Percentiles rank a stretch among this genome's conserved stretches.
Evolutionary conservation across 1,140 invertebrate species (phyloP).

Genomic region (Acromyrmex echinatior): DNA sequence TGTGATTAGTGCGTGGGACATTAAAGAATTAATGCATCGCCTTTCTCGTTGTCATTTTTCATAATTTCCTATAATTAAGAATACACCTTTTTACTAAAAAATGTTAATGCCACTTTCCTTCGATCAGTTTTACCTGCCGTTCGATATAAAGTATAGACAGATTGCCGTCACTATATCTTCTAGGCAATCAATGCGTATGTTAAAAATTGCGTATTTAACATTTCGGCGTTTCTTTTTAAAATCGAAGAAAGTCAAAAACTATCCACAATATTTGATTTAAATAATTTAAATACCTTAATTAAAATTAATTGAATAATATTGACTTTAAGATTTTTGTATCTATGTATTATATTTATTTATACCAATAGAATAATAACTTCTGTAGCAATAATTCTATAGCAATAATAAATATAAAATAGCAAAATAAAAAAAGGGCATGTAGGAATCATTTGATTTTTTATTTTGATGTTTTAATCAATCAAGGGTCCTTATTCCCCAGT

Average conservation of each 20-base stretch:
- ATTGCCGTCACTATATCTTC: neutral
- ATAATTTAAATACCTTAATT: conserved; percentile 8
- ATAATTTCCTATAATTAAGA: conserved; percentile 1
- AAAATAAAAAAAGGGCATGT: no score
- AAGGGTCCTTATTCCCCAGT: no score
- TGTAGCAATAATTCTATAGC: neutral
- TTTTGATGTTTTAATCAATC: no score
- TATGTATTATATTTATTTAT: no score
- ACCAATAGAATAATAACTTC: no score
- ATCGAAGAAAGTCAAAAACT: neutral
- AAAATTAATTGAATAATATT: neutral
- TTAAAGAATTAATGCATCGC: conserved; percentile 30
- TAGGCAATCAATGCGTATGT: neutral
- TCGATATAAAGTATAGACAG: neutral
- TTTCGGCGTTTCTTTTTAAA: neutral
- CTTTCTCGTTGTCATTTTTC: conserved; percentile 24
- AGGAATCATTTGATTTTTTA: no score
- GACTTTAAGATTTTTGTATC: neutral
- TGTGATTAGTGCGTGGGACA: conserved; percentile 29
- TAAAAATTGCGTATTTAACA: conserved; percentile 4
- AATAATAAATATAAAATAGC: neutral
- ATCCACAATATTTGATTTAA: neutral
- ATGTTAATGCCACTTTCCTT: neutral
- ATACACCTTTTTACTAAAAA: neutral
- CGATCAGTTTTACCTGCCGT: neutral